These are phyloP conservation scores for cat (Felis catus) DNA, from an alignment of 2,113 vertebrate species.

Conservation along the genomic window F.catus_Fca126_mat1.0 CM031418.1:96982501-96983000, in stretches of 20 bases:
- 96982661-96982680: not conserved
- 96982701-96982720: not conserved
- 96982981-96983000: not conserved
- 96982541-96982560: slow-evolving; percentile 36
- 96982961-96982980: not conserved
- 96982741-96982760: too few species aligned
- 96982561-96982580: not conserved
- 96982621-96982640: slow-evolving; percentile 26
- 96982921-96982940: not conserved
- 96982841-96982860: not conserved
- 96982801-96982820: not conserved
- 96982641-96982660: slow-evolving; percentile 1
- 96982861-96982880: not conserved
- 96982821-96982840: not conserved
- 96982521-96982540: not conserved
- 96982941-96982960: not conserved
- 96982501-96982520: slow-evolving; percentile 6
- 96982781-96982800: not conserved
- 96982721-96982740: not conserved
- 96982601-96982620: slow-evolving; percentile 6
- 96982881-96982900: not conserved
- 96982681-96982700: not conserved
- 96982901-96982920: not conserved
- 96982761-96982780: not conserved
- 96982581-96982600: slow-evolving; percentile 26